These are phyloP conservation scores for Argyresthia albistria DNA, from an alignment of 2,888 invertebrate genomes.

Conservation along the genomic window DNA sequence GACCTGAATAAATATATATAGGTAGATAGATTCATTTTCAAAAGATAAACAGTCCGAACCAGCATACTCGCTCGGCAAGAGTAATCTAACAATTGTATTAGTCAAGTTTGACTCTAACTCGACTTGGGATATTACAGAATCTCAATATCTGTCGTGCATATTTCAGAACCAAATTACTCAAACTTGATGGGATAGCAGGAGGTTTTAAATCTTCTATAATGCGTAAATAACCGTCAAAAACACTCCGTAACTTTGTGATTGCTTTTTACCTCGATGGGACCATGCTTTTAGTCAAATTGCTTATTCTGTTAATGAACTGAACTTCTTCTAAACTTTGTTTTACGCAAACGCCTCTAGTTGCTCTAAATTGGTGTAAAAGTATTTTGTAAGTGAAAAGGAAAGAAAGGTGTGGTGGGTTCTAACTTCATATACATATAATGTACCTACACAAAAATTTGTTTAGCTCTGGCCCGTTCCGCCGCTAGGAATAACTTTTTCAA, in stretches of 20 bases:
- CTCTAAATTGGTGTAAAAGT: slow-evolving; percentile 25
- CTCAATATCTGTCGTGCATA: neutral
- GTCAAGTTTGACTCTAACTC: neutral
- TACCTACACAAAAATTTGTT: too few species aligned
- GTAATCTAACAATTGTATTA: neutral
- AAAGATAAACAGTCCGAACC: too few species aligned
- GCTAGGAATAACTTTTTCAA: too few species aligned
- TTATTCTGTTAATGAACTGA: slow-evolving; percentile 59
- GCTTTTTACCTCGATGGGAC: slow-evolving; percentile 52
- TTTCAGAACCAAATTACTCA: neutral
- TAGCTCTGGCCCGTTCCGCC: too few species aligned
- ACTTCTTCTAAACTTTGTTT: slow-evolving; percentile 40
- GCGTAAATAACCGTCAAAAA: slow-evolving; percentile 50
- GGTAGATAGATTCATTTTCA: too few species aligned
- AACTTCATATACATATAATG: too few species aligned
- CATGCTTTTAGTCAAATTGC: slow-evolving; percentile 62
- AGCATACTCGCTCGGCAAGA: too few species aligned
- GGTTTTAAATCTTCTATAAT: slow-evolving; percentile 26
- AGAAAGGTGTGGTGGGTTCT: neutral
- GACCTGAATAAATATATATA: too few species aligned
- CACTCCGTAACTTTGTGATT: slow-evolving; percentile 57
- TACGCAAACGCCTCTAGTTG: slow-evolving; percentile 28
- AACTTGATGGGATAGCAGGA: neutral
- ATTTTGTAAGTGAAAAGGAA: neutral
- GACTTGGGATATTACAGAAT: neutral